phyloP scores from a whole-genome alignment of 2,888 invertebrate species.

The Philereme transversata region DNA sequence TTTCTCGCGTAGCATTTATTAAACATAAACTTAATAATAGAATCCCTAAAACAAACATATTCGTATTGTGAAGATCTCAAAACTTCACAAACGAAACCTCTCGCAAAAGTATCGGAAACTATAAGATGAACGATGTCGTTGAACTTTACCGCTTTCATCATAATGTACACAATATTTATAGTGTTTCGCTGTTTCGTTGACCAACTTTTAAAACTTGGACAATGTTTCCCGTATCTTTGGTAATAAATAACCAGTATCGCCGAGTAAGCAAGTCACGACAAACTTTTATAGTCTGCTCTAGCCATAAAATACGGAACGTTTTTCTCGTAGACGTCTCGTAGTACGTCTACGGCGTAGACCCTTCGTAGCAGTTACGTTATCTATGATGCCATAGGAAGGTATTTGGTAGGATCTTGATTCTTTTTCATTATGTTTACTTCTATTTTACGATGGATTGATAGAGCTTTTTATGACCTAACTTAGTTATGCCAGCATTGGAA shows the following conservation, averaged over 20 bases:
- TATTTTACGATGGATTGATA: constrained; percentile 18
- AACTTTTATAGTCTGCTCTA: constrained; percentile 33
- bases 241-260: constrained; percentile 40
- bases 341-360: constrained; percentile 22
- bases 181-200: constrained; percentile 34
- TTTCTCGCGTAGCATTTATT: too few relatives aligned
- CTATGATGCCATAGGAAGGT: constrained; percentile 16
- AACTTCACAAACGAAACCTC: constrained; percentile 16
- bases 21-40: too few relatives aligned
- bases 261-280: constrained; percentile 27
- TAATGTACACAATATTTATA: constrained; percentile 27
- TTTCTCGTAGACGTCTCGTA: constrained; percentile 21
- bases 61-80: constrained; percentile 15
- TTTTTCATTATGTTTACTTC: constrained; percentile 14
- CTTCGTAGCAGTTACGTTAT: constrained; percentile 19
- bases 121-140: constrained; percentile 24
- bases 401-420: constrained; percentile 10
- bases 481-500: constrained; percentile 8
- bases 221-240: constrained; percentile 33
- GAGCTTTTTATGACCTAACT: constrained; percentile 11
- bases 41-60: neutral
- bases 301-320: constrained; percentile 21
- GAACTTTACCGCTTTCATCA: constrained; percentile 21
- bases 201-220: constrained; percentile 38
- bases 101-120: constrained; percentile 20